Conservation (phyloP, 2,113 vertebrate genomes). For the Procavia capensis region DNA sequence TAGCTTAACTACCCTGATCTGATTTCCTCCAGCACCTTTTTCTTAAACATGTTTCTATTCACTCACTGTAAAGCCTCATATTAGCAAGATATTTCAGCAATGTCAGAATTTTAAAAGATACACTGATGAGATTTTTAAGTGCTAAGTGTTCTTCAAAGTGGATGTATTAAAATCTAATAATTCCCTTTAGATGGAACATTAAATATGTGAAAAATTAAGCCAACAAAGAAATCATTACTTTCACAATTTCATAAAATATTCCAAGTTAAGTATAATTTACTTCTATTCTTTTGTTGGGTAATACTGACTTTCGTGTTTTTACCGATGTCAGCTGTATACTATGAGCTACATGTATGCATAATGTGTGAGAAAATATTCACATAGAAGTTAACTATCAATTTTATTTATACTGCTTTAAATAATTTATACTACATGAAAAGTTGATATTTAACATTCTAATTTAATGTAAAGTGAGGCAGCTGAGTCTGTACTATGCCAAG, state of each 20-base stretch:
- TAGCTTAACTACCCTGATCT: neutral
- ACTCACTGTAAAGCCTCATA: neutral
- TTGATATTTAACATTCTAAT: neutral
- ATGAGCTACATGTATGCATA: neutral
- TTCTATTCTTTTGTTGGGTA: neutral
- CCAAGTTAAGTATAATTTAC: neutral
- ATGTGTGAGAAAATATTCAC: neutral
- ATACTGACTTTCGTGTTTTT: conserved; percentile 44
- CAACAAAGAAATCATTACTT: conserved; percentile 26
- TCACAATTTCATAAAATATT: conserved; percentile 6
- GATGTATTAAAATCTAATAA: conserved; percentile 33
- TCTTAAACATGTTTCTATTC: neutral
- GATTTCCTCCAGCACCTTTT: neutral
- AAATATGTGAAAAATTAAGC: conserved; percentile 16
- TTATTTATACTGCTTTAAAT: neutral
- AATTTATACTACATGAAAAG: neutral
- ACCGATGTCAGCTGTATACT: neutral
- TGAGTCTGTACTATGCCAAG: neutral
- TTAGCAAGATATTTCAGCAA: neutral
- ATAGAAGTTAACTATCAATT: neutral
- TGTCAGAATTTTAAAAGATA: neutral
- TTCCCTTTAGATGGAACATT: conserved; percentile 42
- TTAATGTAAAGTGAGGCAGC: neutral
- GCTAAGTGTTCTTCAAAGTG: neutral
- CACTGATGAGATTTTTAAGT: conserved; percentile 39